phyloP scores from a whole-genome alignment of 2,888 invertebrate genomes.

The Melikaiella ostensackeni region DNA sequence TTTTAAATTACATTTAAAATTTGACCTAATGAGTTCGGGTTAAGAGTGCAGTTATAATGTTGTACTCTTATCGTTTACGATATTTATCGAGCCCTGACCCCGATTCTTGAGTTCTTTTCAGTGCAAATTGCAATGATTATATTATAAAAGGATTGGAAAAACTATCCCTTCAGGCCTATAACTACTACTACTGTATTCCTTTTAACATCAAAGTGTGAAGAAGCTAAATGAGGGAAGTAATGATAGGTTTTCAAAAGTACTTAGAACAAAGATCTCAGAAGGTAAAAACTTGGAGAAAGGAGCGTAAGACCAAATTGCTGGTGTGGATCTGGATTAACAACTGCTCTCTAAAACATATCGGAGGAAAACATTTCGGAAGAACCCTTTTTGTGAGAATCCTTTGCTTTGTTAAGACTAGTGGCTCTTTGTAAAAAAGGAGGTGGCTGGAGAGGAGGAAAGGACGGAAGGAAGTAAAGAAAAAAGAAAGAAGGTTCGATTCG shows the following conservation, averaged over 20 bases:
- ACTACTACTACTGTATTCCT: not conserved
- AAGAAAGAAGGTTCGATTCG: conserved; percentile 53
- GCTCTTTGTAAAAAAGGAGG: conserved; percentile 35
- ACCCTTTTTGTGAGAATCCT: conserved; percentile 37
- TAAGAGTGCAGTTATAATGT: not conserved
- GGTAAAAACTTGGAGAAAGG: not conserved
- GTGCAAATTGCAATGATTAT: too few relatives aligned
- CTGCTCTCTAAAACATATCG: not conserved
- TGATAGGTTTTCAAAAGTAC: conserved; percentile 2
- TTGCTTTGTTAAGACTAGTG: conserved; percentile 36
- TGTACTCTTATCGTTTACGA: not conserved
- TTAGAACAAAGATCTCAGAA: not conserved
- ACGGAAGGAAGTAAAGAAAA: conserved; percentile 54
- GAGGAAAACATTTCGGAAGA: conserved; percentile 18
- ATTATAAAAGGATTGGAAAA: too few relatives aligned
- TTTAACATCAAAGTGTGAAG: not conserved
- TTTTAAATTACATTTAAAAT: not conserved
- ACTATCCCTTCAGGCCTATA: too few relatives aligned
- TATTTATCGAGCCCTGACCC: not conserved
- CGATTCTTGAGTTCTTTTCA: not conserved
- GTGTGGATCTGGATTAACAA: conserved; percentile 14
- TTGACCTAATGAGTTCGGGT: not conserved
- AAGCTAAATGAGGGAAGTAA: not conserved
- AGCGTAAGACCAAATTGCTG: conserved; percentile 10
- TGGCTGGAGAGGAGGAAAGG: conserved; percentile 46